phyloP scores from a whole-genome alignment of 2,113 vertebrate species.

The Paralichthys olivaceus region DNA sequence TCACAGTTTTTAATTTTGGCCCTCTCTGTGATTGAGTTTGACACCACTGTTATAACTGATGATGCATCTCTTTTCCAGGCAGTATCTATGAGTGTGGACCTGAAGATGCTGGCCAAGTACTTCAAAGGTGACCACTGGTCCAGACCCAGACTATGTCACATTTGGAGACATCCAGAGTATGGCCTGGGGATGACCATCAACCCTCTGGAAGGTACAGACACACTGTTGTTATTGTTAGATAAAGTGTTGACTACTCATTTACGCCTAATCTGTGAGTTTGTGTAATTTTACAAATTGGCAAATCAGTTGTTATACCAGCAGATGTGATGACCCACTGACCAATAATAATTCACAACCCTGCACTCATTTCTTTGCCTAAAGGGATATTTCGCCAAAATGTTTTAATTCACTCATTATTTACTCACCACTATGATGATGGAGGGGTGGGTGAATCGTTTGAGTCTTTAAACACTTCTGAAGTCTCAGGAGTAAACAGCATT shows the following conservation, averaged over 20 bases:
- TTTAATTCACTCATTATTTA: too few relatives aligned
- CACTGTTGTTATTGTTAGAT: not conserved
- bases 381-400: too few relatives aligned
- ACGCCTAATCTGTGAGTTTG: not conserved
- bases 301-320: not conserved
- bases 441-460: too few relatives aligned
- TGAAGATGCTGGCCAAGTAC: conserved; percentile 52
- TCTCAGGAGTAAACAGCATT: too few relatives aligned
- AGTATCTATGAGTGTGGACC: conserved; percentile 63
- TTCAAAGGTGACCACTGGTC: conserved; percentile 64
- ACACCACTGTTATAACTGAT: too few relatives aligned
- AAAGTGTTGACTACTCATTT: not conserved
- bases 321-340: not conserved
- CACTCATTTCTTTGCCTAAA: not conserved
- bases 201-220: conserved; percentile 64
- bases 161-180: conserved; percentile 72
- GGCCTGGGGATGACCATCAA: conserved; percentile 86
- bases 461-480: too few relatives aligned
- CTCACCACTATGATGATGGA: too few relatives aligned
- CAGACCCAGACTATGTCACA: conserved; percentile 86
- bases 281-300: not conserved
- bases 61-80: conserved; percentile 44
- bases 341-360: not conserved
- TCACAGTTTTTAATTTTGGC: too few relatives aligned
- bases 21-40: too few relatives aligned